Evolutionary conservation across 2,797 vertebrate species (phyloP).

Genomic region (Chloroceryle amazona): DNA sequence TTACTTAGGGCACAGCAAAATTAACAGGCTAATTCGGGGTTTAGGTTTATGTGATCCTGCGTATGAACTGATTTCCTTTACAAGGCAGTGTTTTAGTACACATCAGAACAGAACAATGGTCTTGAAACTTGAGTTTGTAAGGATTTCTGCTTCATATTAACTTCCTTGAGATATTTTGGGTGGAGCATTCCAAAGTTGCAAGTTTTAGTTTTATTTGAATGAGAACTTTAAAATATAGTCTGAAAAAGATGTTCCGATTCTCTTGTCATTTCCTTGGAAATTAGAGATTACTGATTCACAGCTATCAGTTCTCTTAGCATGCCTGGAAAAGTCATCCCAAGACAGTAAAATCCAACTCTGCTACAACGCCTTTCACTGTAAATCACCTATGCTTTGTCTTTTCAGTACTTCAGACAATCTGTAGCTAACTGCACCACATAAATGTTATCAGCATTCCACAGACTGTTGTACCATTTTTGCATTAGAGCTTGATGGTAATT

Average conservation of each 20-base stretch:
- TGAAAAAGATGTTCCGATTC: not conserved
- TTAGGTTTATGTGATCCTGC: not conserved
- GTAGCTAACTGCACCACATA: conserved; percentile 25
- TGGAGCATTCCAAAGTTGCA: not conserved
- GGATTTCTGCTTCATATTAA: not conserved
- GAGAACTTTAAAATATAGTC: not conserved
- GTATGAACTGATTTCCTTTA: not conserved
- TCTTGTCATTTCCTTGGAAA: not conserved
- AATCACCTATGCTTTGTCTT: conserved; percentile 19
- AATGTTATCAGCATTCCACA: conserved; percentile 69
- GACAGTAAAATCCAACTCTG: not conserved
- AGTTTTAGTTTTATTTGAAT: not conserved
- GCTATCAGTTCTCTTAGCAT: not conserved
- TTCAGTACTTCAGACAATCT: not conserved
- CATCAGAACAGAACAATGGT: not conserved
- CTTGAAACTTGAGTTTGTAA: not conserved
- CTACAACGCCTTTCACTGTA: not conserved
- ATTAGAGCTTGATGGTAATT: conserved; percentile 46
- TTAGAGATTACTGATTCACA: not conserved
- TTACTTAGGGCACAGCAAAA: not conserved
- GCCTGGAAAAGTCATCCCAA: not conserved
- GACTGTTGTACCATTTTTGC: conserved; percentile 62
- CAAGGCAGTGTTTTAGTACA: not conserved
- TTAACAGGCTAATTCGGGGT: not conserved
- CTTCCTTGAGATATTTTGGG: not conserved